Evolutionary conservation across 2,888 invertebrate species (phyloP).

Genomic region (Mystacides longicornis): DNA sequence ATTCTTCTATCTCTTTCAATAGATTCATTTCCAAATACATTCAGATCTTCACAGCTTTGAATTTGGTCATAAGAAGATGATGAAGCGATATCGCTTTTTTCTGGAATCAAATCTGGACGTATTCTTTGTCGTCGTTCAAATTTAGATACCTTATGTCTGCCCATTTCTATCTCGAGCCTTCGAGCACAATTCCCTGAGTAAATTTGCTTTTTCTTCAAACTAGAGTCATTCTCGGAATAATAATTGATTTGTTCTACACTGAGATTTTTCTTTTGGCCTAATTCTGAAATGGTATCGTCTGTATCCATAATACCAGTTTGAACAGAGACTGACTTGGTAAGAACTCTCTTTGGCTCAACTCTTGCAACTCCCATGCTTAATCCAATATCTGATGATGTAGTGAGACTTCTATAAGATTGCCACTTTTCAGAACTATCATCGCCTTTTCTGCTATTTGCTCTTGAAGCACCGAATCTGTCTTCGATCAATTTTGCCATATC

Average conservation of each 20-base stretch:
- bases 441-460: slow-evolving; percentile 31
- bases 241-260: slow-evolving; percentile 49
- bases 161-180: slow-evolving; percentile 33
- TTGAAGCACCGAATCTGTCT: slow-evolving; percentile 52
- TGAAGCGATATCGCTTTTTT: slow-evolving; percentile 42
- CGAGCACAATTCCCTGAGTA: slow-evolving; percentile 34
- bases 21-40: slow-evolving; percentile 49
- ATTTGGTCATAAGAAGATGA: slow-evolving; percentile 48
- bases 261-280: slow-evolving; percentile 44
- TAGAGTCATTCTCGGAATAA: slow-evolving; percentile 46
- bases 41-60: slow-evolving; percentile 48
- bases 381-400: slow-evolving; percentile 48
- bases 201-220: slow-evolving; percentile 45
- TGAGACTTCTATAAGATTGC: slow-evolving; percentile 47
- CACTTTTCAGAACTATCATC: slow-evolving; percentile 46
- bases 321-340: slow-evolving; percentile 48
- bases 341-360: slow-evolving; percentile 43
- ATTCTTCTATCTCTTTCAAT: slow-evolving; percentile 51
- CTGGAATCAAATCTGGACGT: slow-evolving; percentile 47
- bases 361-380: slow-evolving; percentile 41
- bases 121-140: slow-evolving; percentile 46
- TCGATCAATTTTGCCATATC: slow-evolving; percentile 65
- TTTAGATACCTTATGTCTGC: slow-evolving; percentile 31
- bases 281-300: slow-evolving; percentile 42
- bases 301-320: slow-evolving; percentile 46